Conservation (phyloP, 2,797 vertebrate genomes). For the Enteromius thamalakanensis region DNA sequence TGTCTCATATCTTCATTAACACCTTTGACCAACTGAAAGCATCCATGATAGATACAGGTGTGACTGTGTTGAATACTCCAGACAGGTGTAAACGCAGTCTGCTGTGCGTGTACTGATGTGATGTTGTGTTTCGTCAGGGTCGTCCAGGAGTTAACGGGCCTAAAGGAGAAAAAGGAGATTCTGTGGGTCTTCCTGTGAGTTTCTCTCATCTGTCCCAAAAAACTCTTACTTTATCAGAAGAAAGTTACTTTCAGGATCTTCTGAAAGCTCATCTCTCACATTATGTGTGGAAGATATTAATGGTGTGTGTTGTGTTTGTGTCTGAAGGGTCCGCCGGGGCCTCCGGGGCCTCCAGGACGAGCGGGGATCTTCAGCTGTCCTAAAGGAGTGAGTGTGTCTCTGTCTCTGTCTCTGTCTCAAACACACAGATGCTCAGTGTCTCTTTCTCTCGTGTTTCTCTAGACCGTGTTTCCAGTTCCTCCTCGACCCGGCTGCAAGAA, state of each 20-base stretch:
- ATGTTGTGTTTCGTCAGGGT: conserved; percentile 76
- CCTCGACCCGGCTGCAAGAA: conserved; percentile 92
- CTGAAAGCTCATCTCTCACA: neutral
- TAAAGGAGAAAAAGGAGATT: conserved; percentile 87
- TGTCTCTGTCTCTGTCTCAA: neutral
- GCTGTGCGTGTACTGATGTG: neutral
- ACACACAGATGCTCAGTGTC: conserved; percentile 32
- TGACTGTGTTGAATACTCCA: neutral
- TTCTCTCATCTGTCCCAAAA: neutral
- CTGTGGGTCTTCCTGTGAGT: conserved; percentile 75
- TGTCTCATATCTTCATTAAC: neutral
- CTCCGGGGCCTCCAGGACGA: neutral
- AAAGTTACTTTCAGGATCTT: neutral
- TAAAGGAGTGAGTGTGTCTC: conserved; percentile 77
- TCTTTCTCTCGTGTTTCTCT: conserved; percentile 58
- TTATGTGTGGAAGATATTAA: neutral
- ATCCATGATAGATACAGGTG: neutral
- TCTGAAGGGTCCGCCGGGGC: neutral
- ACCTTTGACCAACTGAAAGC: neutral
- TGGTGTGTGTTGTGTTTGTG: neutral
- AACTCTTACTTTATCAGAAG: neutral
- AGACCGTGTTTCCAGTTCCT: conserved; percentile 92
- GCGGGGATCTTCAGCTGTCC: conserved; percentile 66
- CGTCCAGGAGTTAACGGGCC: conserved; percentile 85
- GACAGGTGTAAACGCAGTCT: neutral